phyloP scores from a whole-genome alignment of 2,888 invertebrate species.

The Xestia rhomboidea region DNA sequence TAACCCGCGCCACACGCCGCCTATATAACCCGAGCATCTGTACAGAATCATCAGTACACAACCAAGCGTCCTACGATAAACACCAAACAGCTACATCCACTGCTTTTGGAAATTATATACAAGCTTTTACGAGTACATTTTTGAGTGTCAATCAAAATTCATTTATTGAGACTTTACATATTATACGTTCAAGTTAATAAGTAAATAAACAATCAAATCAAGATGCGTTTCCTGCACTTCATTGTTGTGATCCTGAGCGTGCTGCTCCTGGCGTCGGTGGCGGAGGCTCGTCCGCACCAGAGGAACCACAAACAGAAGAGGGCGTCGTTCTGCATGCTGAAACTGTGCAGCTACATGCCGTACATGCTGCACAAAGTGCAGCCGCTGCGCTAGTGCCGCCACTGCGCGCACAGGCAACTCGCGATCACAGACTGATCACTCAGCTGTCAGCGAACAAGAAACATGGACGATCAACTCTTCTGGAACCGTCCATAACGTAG shows the following conservation, averaged over 20 bases:
- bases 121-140: slow-evolving; percentile 44
- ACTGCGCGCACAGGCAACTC: background rate
- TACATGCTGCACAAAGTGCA: slow-evolving; percentile 67
- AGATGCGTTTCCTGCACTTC: slow-evolving; percentile 82
- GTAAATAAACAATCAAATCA: slow-evolving; percentile 64
- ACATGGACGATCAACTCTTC: slow-evolving; percentile 3
- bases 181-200: background rate
- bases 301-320: slow-evolving; percentile 73
- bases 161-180: too few species aligned
- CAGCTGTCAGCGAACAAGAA: slow-evolving; percentile 17
- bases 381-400: slow-evolving; percentile 54
- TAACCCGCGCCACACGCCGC: slow-evolving; percentile 77
- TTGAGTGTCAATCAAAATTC: slow-evolving; percentile 36
- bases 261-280: slow-evolving; percentile 70
- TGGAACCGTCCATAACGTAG: slow-evolving; percentile 15
- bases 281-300: slow-evolving; percentile 73
- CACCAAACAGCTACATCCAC: slow-evolving; percentile 59
- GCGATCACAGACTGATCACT: slow-evolving; percentile 7
- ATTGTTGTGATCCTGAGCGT: slow-evolving; percentile 74
- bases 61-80: slow-evolving; percentile 76
- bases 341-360: slow-evolving; percentile 80
- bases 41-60: slow-evolving; percentile 80
- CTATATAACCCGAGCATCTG: slow-evolving; percentile 81
- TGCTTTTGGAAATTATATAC: slow-evolving; percentile 56
- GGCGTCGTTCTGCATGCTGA: slow-evolving; percentile 80